Evolutionary conservation across 2,888 invertebrate species (phyloP), one percentile per base, ranked within the genome.

Genomic region (Aleiodes leptofemur): DNA sequence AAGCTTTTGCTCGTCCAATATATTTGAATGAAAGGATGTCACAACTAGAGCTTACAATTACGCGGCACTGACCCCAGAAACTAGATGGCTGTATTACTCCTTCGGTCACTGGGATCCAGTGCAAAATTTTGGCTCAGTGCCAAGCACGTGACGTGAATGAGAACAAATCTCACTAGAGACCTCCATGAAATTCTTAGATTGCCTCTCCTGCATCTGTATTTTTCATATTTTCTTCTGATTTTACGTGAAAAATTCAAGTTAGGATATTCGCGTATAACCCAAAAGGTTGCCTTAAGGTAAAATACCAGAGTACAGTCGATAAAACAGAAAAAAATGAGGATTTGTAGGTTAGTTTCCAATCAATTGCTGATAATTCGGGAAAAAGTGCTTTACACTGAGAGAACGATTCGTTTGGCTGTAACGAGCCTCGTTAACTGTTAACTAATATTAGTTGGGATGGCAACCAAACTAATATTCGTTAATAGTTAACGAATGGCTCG

Each of bases 71-170:
- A 69, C 56, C 53, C 69, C 23, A 55, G 38, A 69, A 53, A 56
- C 13, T 23, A 56, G 9, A 55, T 14, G 31, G 4, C 29, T n/a
- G 13, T 23, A 66, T 51, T 13, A n/a, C 38, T 66, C 29, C 16
- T 66, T 66, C 55, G 38, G 43, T 72, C 55, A 72, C 59, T 72
- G 53, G 34, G 31, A 59, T 69, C 13, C 23, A 51, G 69, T 50
- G 48, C 23, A 16, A 23, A 8, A 8, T 53, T 14, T 78, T 83
- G 80, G 83, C 70, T 78, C 72, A 7, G 51, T 75, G 84, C 82
- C 83, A 84, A 70, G 51, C 81, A 83, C 82, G 82, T 81, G 83
- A 82, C 77, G 55, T 68, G 80, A 85, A 83, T 83, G 77, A 78
- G 80, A 80, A 81, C 79, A 76, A 79, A 77, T 57, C 61, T 74